A percentile compares a stretch with the other conserved stretches of the same genome.
Evolutionary conservation across 2,113 vertebrate species (phyloP).

Genomic region (Leucoraja erinaceus): DNA sequence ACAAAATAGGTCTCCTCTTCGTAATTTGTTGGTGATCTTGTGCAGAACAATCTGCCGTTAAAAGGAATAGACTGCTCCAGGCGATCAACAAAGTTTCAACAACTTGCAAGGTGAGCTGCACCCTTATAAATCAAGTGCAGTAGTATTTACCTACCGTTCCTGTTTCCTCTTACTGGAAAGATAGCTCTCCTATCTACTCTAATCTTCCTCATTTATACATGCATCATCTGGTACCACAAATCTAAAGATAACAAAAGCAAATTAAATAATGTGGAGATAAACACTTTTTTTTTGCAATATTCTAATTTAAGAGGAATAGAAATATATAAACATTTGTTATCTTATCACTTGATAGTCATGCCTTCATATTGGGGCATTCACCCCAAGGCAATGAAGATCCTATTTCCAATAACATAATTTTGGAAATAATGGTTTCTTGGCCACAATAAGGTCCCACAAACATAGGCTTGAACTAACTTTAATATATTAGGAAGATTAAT

Average conservation of each 20-base stretch:
- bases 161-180: not conserved
- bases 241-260: not conserved
- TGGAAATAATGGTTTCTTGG: not conserved
- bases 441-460: no score
- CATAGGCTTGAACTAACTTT: no score
- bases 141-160: not conserved
- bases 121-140: not conserved
- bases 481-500: no score
- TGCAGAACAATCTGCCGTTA: not conserved
- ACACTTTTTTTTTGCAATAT: not conserved
- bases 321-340: not conserved
- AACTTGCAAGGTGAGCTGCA: not conserved
- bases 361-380: not conserved
- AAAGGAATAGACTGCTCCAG: not conserved
- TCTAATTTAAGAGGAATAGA: not conserved
- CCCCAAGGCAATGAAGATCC: not conserved
- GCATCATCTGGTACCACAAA: not conserved
- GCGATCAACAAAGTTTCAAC: not conserved
- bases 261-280: not conserved
- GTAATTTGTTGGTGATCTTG: not conserved
- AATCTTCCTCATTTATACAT: not conserved
- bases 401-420: not conserved
- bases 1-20: not conserved
- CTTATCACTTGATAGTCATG: not conserved
- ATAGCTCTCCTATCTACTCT: slow-evolving; percentile 6